Conservation (phyloP, 2,797 vertebrate species). For the Enteromius trimaculatus region DNA sequence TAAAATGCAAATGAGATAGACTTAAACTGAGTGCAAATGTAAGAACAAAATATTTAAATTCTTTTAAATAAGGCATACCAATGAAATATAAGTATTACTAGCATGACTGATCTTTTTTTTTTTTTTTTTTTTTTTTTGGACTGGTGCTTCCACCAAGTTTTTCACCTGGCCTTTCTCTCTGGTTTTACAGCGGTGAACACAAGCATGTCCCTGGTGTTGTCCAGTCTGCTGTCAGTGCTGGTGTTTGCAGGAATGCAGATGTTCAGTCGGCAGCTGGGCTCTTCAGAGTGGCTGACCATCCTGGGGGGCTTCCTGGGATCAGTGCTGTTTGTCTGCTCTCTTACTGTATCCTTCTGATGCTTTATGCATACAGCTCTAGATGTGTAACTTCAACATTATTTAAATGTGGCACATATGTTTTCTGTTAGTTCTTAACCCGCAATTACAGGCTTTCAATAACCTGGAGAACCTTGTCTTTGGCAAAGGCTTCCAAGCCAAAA, state of each 20-base stretch:
- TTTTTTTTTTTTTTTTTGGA: not conserved
- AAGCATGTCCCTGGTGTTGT: slow-evolving; percentile 89
- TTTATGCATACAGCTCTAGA: not conserved
- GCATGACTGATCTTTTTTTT: too few relatives aligned
- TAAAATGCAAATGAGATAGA: not conserved
- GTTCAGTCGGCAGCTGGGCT: slow-evolving; percentile 93
- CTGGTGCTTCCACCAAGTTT: not conserved
- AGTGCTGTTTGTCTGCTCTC: slow-evolving; percentile 90
- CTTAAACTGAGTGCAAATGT: not conserved
- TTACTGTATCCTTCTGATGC: slow-evolving; percentile 86
- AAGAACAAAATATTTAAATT: not conserved
- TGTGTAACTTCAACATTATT: not conserved
- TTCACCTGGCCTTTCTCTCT: slow-evolving; percentile 49
- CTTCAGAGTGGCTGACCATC: slow-evolving; percentile 95
- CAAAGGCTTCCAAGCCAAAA: slow-evolving; percentile 97
- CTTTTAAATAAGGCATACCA: not conserved
- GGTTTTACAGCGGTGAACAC: slow-evolving; percentile 85
- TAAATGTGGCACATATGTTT: not conserved
- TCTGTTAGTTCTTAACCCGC: slow-evolving; percentile 74
- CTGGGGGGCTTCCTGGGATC: slow-evolving; percentile 93
- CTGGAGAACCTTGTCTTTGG: slow-evolving; percentile 94
- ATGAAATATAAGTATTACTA: not conserved
- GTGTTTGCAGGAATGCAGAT: slow-evolving; percentile 98
- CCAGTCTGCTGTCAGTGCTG: slow-evolving; percentile 90
- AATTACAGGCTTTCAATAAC: slow-evolving; percentile 92